Conservation (phyloP, 1,140 invertebrate genomes). For the Anastrepha ludens region DNA sequence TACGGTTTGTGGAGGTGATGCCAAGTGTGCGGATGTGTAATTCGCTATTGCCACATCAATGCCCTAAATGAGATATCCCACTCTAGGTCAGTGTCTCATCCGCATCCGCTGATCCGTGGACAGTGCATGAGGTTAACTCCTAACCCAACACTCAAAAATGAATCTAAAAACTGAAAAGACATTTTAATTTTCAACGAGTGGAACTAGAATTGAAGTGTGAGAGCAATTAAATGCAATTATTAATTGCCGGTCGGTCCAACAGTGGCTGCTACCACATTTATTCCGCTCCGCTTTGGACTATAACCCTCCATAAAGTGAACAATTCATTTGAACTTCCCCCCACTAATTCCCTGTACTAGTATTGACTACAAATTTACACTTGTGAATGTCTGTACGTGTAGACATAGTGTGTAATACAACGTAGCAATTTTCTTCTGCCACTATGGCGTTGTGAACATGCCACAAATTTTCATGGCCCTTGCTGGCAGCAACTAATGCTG, state of each 20-base stretch:
- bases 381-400: too few species aligned
- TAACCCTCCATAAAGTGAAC: too few species aligned
- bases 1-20: too few species aligned
- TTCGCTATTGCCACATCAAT: background rate
- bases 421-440: background rate
- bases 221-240: conserved; percentile 52
- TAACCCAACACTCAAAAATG: background rate
- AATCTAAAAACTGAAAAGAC: background rate
- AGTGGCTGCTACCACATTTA: background rate
- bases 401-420: background rate
- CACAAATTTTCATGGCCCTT: conserved; percentile 9
- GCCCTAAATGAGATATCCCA: background rate
- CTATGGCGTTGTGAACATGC: background rate
- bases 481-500: background rate
- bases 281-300: background rate
- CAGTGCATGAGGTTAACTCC: background rate
- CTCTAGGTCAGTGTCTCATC: conserved; percentile 13
- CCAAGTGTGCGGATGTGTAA: background rate
- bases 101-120: background rate
- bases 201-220: conserved; percentile 11
- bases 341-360: too few species aligned
- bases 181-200: background rate
- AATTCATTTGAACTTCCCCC: too few species aligned
- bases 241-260: background rate
- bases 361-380: too few species aligned